phyloP scores from a whole-genome alignment of 2,113 vertebrate genomes.

The Harpagus bidentatus region DNA sequence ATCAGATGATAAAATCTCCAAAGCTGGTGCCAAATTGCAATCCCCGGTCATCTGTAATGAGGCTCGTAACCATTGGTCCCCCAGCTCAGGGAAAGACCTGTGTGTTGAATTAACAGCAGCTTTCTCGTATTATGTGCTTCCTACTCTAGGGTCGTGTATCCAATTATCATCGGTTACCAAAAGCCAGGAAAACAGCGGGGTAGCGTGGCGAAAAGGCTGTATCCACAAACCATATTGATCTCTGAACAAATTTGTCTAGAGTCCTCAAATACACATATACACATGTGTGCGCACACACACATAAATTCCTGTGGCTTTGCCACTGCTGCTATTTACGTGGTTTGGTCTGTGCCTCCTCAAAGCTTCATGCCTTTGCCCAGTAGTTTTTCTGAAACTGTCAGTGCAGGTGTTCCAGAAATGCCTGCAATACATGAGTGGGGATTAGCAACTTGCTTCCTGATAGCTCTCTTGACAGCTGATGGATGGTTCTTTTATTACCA shows the following conservation, averaged over 20 bases:
- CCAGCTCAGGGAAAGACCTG: background rate
- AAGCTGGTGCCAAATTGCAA: background rate
- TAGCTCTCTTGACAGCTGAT: background rate
- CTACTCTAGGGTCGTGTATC: slow-evolving; percentile 10
- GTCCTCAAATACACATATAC: background rate
- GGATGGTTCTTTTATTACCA: slow-evolving; percentile 14
- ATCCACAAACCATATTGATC: slow-evolving; percentile 45
- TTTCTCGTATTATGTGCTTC: slow-evolving; percentile 24
- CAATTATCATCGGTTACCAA: slow-evolving; percentile 45
- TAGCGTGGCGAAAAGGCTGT: background rate
- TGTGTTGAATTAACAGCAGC: slow-evolving; percentile 32
- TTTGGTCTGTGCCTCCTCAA: background rate
- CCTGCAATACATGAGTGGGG: background rate
- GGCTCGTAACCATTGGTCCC: background rate
- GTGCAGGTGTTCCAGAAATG: background rate
- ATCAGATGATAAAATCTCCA: background rate
- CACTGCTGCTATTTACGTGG: background rate
- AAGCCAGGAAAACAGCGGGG: slow-evolving; percentile 12
- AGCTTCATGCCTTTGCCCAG: background rate
- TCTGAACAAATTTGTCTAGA: slow-evolving; percentile 51
- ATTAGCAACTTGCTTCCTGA: background rate
- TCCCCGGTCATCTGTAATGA: background rate
- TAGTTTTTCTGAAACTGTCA: background rate
- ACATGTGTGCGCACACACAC: background rate
- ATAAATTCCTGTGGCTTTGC: slow-evolving; percentile 21